Base-by-base conservation (phyloP, 2,888 invertebrate genomes). In the Gryllus longicercus region DNA sequence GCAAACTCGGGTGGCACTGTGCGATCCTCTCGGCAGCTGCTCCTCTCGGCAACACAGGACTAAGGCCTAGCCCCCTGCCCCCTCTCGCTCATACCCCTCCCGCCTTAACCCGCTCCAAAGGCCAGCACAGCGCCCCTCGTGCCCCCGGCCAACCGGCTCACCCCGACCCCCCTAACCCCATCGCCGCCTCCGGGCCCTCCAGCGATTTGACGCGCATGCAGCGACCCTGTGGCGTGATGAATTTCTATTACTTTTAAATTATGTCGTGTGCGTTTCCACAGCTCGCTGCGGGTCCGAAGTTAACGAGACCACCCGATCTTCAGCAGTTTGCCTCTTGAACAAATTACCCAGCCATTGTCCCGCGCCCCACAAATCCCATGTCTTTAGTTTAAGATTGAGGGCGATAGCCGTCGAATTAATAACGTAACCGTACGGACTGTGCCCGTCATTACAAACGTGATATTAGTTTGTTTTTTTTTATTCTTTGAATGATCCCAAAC, bases 201-300 rank as follows among this genome's bases (percentile, higher is more conserved):
- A 63, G 16, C n/a, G 63, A 63, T 63, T 63, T 63, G 63, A 63
- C 63, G n/a, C 63, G 63, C 63, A 63, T 63, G 16, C 16, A 16
- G 63, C n/a, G 63, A 14, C 14, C 16, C 63, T 4, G 63, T 63
- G 63, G 63, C 63, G 63, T 63, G 63, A 18, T 63, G 63, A 63
- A 63, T 63, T 63, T 63, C 14, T 63, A 63, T 63, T 63, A n/a
- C 63, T 63, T 63, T 63, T 63, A 63, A 63, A 63, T 63, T 63
- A n/a, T 63, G 16, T n/a, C 63, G 63, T 63, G 63, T 63, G n/a
- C 63, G n/a, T 18, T 63, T 63, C 63, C 63, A 63, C 63, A 63
- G 63, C 16, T n/a, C 16, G 63, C 63, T 3, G 16, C 5, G 63
- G 63, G n/a, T n/a, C 63, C 63, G 63, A 12, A 11, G 16, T n/a